Evolutionary conservation across 1,140 invertebrate genomes (phyloP), one percentile per base, ranked within the genome.

Genomic region (Bombus waltoni): DNA sequence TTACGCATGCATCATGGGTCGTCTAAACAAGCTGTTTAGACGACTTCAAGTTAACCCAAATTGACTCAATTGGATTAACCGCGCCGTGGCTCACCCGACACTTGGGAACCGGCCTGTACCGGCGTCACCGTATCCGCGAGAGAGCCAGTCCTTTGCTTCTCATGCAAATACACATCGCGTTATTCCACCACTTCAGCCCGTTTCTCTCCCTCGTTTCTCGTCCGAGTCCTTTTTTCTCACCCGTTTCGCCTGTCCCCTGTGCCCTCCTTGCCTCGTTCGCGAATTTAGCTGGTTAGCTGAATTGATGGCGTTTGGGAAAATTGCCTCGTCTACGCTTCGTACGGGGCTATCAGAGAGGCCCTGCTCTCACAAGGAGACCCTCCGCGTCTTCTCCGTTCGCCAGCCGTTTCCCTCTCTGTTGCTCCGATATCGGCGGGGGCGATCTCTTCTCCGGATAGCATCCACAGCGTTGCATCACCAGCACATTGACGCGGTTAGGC

Each of bases 31-130:
- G 93, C 93, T 95, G 95, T 95, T 95, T 95, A 95, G 94, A 94
- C 93, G 94, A 95, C 95, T 95, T 95, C 91, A 95, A 95, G 95
- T 94, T 95, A 95, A 95, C 94, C 94, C 88, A 92, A 95, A 95
- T 95, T 95, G 93, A 93, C 93, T 93, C 93, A 95, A 95, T 95
- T 95, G 92, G 92, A 95, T 95, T 95, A 95, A 95, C 93, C 92
- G 92, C 93, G 93, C 89, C 91, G 92, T 91, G 91, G 93, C 92
- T 93, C 92, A 92, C 92, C 92, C 94, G 93, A 95, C 93, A 95
- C 94, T 95, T 95, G 95, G 94, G 94, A 95, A 95, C 94, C 89
- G 91, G 89, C 92, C 90, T 91, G 90, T 91, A 90, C 89, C 88
- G 87, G 91, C 88, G 86, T 93, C 89, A 93, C 87, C 86, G 89